Base-by-base conservation (phyloP, 2,888 invertebrate genomes). In the Brenthis daphne region DNA sequence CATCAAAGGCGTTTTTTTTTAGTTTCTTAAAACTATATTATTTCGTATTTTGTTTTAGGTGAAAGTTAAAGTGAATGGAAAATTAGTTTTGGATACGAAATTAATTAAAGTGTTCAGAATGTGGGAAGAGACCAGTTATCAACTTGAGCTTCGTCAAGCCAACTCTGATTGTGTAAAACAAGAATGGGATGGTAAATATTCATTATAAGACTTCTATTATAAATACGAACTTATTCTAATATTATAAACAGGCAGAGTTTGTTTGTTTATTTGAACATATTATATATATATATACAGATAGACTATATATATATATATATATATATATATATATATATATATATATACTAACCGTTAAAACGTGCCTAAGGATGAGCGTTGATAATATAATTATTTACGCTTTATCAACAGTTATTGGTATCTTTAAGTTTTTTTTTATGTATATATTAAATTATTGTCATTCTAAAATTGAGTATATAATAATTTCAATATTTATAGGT, bases 91-190 rank as follows among this genome's bases (percentile, higher is more conserved):
- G 2, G 89, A 95, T 68, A 94, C 94, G 4, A 90, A 93, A 14
- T 93, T 98, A 66, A 90, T 95, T 47, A 90, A 94, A 0, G 90
- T 98, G 54, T 96, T 97, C 86, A 94, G 95, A 79, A 94, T 96
- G 82, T 99, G 99, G 99, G 99, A 99, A 86, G 97, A 98, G 83
- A 99, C 99, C 0, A 98, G 99, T 87, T 98, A 96, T 83, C 95
- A 95, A 75, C 86, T 99, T 65, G 99, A 99, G 84, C 93, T 95
- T 73, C 94, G 95, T 14, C 99, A 99, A 89, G 95, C 97, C 0
- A 96, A 97, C 82, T 92, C 94, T 0, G 93, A 94, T 5, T 98
- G 98, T 82, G 97, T 96, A 1, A 88, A 94, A 55, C 95, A 97
- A 79, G 99, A 99, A 89, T 96, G 95, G 88, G 89, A 93, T 65